phyloP scores from a whole-genome alignment of 2,113 vertebrate genomes.

The Suricata suricatta region DNA sequence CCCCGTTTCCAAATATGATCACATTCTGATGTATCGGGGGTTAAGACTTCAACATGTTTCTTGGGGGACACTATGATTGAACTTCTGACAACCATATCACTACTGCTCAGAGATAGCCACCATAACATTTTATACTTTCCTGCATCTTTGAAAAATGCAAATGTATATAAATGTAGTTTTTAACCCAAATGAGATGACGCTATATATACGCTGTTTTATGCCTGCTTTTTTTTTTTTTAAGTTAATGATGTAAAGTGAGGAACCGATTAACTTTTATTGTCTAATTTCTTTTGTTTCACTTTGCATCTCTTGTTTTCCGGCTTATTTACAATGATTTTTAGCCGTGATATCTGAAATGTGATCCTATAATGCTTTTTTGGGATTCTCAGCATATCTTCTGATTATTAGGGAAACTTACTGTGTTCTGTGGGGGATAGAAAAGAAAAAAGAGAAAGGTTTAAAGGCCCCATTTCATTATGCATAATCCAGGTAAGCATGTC shows the following conservation, averaged over 20 bases:
- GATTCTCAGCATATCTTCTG: slow-evolving; percentile 62
- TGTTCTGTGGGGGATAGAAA: slow-evolving; percentile 25
- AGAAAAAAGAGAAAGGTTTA: slow-evolving; percentile 22
- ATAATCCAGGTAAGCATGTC: slow-evolving; percentile 36
- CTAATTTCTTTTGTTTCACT: slow-evolving; percentile 48
- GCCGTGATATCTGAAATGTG: slow-evolving; percentile 48
- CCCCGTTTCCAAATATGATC: neutral
- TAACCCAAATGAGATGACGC: neutral
- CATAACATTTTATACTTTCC: neutral
- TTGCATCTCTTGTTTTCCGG: slow-evolving; percentile 30
- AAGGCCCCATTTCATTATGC: slow-evolving; percentile 46
- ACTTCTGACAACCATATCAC: neutral
- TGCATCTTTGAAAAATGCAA: neutral
- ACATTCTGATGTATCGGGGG: neutral
- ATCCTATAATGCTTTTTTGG: slow-evolving; percentile 48
- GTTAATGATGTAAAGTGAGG: slow-evolving; percentile 33
- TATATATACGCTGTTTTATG: neutral
- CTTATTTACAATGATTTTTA: slow-evolving; percentile 52
- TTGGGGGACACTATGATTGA: neutral
- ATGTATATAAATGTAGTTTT: neutral
- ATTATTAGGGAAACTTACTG: slow-evolving; percentile 66
- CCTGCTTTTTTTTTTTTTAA: neutral
- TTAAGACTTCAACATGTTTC: neutral
- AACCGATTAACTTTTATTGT: slow-evolving; percentile 52
- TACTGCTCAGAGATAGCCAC: neutral